Percentiles rank a stretch among this genome's conserved stretches.
Evolutionary conservation across 2,797 vertebrate species (phyloP).

Genomic region (Brachyrhaphis roseni): DNA sequence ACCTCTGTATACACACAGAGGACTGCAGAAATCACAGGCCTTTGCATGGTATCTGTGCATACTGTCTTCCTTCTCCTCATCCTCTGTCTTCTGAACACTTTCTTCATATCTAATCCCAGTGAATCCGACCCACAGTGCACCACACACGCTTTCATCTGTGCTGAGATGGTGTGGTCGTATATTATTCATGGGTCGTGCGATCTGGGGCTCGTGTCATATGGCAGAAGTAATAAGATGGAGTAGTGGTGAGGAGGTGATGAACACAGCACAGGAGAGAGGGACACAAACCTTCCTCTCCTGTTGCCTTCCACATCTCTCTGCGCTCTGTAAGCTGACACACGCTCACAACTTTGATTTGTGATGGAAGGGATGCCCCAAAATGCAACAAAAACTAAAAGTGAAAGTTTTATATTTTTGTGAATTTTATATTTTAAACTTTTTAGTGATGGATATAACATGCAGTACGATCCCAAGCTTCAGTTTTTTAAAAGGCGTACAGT

Average conservation of each 20-base stretch:
- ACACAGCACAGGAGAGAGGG: conserved; percentile 57
- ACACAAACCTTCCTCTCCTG: conserved; percentile 55
- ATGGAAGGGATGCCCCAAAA: conserved; percentile 46
- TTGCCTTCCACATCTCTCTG: conserved; percentile 41
- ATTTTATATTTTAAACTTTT: conserved; percentile 32
- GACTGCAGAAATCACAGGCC: conserved; percentile 57
- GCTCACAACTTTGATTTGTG: conserved; percentile 64
- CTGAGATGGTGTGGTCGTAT: conserved; percentile 82
- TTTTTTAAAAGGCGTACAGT: neutral
- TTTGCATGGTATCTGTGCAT: conserved; percentile 77
- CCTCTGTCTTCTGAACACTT: conserved; percentile 40
- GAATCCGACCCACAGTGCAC: conserved; percentile 78
- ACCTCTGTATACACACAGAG: conserved; percentile 22
- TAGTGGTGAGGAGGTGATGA: conserved; percentile 77
- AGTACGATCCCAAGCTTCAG: neutral
- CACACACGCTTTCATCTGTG: conserved; percentile 82
- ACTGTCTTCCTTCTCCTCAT: conserved; percentile 54
- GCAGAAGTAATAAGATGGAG: conserved; percentile 84
- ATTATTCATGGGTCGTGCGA: conserved; percentile 85
- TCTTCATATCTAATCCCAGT: conserved; percentile 61
- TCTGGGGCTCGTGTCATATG: conserved; percentile 79
- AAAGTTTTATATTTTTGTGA: conserved; percentile 59
- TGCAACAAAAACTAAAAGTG: conserved; percentile 39
- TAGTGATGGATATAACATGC: neutral
- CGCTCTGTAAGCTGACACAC: conserved; percentile 46